phyloP scores from a whole-genome alignment of 2,113 vertebrate genomes.

The Heteronetta atricapilla region DNA sequence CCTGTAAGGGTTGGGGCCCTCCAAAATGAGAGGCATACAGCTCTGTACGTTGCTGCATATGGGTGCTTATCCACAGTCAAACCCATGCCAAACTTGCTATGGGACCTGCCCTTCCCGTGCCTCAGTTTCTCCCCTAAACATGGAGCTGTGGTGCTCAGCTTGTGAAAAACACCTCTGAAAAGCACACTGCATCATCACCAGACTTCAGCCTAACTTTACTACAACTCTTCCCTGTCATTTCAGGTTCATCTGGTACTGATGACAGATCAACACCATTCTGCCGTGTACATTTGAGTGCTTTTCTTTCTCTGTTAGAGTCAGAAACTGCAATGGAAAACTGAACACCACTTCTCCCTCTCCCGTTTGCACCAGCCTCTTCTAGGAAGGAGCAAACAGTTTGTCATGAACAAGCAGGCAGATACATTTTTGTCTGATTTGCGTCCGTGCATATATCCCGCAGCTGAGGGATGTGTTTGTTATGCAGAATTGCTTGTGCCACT shows the following conservation, averaged over 20 bases:
- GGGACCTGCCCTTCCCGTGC: rapidly evolving
- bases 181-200: rapidly evolving
- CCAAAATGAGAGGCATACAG: neutral
- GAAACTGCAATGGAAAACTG: neutral
- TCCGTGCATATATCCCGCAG: neutral
- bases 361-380: neutral
- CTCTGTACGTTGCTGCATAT: no score
- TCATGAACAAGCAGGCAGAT: neutral
- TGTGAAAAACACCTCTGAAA: neutral
- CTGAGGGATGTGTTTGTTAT: neutral
- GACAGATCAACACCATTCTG: neutral
- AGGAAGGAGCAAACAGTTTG: neutral
- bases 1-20: neutral
- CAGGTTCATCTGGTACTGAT: rapidly evolving
- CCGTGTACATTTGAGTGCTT: neutral
- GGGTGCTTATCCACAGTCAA: neutral
- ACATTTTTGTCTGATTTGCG: neutral
- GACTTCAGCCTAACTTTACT: neutral
- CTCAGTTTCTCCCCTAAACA: neutral
- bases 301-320: neutral
- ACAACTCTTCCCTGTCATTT: neutral
- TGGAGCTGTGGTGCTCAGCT: neutral
- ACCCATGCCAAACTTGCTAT: neutral
- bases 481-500: neutral
- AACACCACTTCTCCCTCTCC: neutral